A percentile compares a stretch with the other conserved stretches of the same genome.
Evolutionary conservation across 1,140 invertebrate genomes (phyloP).

Genomic region (Calliphora vicina): DNA sequence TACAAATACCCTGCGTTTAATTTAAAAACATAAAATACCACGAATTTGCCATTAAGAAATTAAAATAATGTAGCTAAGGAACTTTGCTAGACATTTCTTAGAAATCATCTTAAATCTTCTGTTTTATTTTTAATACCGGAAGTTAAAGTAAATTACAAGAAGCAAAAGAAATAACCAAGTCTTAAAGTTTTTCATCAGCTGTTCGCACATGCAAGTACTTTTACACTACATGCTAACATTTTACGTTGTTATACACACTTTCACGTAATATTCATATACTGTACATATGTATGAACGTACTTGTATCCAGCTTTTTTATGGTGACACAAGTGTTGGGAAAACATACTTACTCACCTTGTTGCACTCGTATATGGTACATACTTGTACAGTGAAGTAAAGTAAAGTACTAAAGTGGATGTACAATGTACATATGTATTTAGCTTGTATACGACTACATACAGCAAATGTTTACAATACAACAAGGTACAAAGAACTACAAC

Average conservation of each 20-base stretch:
- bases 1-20: no score
- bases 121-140: background rate
- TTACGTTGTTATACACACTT: background rate
- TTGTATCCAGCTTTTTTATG: background rate
- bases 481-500: background rate
- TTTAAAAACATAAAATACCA: background rate
- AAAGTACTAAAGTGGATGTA: no score
- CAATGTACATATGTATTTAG: no score
- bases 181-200: background rate
- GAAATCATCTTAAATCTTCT: background rate
- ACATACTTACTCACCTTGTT: constrained; percentile 12
- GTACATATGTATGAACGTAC: background rate
- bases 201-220: background rate
- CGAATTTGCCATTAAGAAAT: background rate
- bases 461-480: background rate
- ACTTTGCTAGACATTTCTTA: background rate
- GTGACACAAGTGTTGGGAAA: constrained; percentile 12
- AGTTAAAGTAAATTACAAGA: background rate
- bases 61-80: background rate
- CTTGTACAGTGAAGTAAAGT: no score
- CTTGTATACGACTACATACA: background rate
- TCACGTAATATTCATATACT: background rate
- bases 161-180: background rate
- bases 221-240: background rate
- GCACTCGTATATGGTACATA: background rate